Base-by-base conservation (phyloP, 2,888 invertebrate genomes). In the Polymixis lichenea region DNA sequence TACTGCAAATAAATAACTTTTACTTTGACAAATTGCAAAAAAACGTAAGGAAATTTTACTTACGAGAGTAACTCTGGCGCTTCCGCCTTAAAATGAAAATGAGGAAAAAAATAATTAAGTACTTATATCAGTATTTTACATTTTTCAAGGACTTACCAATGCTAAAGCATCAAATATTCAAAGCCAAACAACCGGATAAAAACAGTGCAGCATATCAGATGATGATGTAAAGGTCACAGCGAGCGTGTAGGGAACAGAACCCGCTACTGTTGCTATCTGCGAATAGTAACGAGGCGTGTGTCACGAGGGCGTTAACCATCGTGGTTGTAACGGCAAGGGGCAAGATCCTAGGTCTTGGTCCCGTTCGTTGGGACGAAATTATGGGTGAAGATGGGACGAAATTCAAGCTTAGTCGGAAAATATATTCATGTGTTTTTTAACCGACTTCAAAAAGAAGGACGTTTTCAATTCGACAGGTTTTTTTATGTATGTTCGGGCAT, bases 211-310 rank as follows among this genome's bases (percentile, higher is more conserved):
- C 60, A 62, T 88, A 89, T 89, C 90, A 78, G 89, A 89, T 89
- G 87, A 89, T 87, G 88, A 87, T 78, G 85, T 81, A 89, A 89
- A 89, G 89, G 90, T 89, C 90, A 88, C 53, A 11, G 55, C 55
- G 70, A 73, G 84, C 88, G 86, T 88, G 88, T 82, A 79, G 89
- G 83, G 87, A 85, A 83, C 68, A 85, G 78, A 88, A 87, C 84
- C 87, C 78, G 85, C 87, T 85, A 86, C 84, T 80, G 80, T 81
- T 78, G 86, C 83, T 89, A 89, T 89, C 90, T 81, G 71, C 75
- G 87, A 85, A 88, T 88, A 82, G 82, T 85, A 88, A 89, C 86
- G 81, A 88, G 86, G 84, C 82, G 81, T 84, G 88, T 86, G 88
- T 87, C 88, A 88, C 88, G 88, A 84, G 83, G 82, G 81, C 86